Percentiles rank a stretch among this genome's conserved stretches.
Conservation (phyloP, 2,888 invertebrate species). For the Phyllotreta striolata region DNA sequence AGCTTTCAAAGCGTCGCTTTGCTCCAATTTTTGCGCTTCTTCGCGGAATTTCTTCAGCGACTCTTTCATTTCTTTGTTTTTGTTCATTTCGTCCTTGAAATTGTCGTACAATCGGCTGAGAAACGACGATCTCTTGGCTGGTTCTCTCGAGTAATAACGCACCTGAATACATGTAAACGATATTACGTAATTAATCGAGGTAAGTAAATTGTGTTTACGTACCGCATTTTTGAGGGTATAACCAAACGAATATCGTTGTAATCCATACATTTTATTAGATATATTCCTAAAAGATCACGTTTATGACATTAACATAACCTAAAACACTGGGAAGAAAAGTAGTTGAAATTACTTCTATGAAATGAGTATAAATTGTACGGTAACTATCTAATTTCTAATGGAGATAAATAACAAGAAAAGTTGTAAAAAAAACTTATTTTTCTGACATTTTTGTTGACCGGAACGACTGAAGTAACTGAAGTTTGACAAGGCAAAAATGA, state of each 20-base stretch:
- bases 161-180: conserved; percentile 51
- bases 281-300: conserved; percentile 27
- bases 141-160: conserved; percentile 61
- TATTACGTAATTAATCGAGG: conserved; percentile 2
- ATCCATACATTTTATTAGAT: conserved; percentile 26
- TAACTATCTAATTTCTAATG: conserved; percentile 1
- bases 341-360: neutral
- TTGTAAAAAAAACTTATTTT: conserved; percentile 9
- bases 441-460: conserved; percentile 26
- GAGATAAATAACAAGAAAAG: neutral
- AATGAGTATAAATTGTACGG: conserved; percentile 1
- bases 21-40: conserved; percentile 96
- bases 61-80: conserved; percentile 98
- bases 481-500: conserved; percentile 15
- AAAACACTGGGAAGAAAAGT: conserved; percentile 9
- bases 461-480: conserved; percentile 10
- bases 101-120: conserved; percentile 90
- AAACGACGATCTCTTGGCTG: conserved; percentile 72
- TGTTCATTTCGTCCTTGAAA: conserved; percentile 90
- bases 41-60: conserved; percentile 94
- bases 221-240: conserved; percentile 33
- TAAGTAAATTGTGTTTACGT: conserved; percentile 25
- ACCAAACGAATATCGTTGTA: conserved; percentile 22
- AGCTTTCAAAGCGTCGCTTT: conserved; percentile 94
- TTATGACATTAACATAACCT: conserved; percentile 31